phyloP scores from a whole-genome alignment of 2,113 vertebrate genomes.

The Nansenia antarctica region DNA sequence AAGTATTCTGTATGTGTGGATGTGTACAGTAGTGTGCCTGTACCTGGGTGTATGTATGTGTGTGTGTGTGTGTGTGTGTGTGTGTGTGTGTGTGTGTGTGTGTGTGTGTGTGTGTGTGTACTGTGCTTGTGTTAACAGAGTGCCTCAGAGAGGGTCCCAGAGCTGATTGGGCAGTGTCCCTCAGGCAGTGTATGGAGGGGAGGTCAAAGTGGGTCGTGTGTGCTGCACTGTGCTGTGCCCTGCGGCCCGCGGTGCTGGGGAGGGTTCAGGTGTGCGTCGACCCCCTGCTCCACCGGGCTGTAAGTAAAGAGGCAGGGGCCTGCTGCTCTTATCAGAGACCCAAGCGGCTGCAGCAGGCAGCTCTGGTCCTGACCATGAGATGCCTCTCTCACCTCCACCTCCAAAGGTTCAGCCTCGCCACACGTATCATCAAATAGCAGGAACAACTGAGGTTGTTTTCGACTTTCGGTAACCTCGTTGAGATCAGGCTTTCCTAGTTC shows the following conservation, averaged over 20 bases:
- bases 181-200: constrained; percentile 58
- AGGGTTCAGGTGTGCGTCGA: constrained; percentile 72
- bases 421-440: constrained; percentile 39
- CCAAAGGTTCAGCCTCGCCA: constrained; percentile 30
- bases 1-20: constrained; percentile 56
- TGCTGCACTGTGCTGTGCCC: constrained; percentile 58
- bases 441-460: no score
- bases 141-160: constrained; percentile 57
- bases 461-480: no score
- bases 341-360: constrained; percentile 47
- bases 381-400: constrained; percentile 24
- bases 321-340: constrained; percentile 53
- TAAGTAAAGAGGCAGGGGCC: constrained; percentile 69
- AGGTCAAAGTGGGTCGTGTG: constrained; percentile 67
- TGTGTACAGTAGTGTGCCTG: constrained; percentile 17
- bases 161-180: constrained; percentile 59
- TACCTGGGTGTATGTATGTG: constrained; percentile 41
- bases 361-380: constrained; percentile 27
- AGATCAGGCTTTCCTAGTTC: no score
- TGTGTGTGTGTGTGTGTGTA: constrained; percentile 18
- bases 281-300: constrained; percentile 68
- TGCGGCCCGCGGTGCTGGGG: constrained; percentile 41
- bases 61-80: constrained; percentile 25
- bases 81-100: neutral
- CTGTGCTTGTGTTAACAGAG: constrained; percentile 54